Base-by-base conservation (phyloP, 2,113 vertebrate species). In the Ramphastos sulfuratus region DNA sequence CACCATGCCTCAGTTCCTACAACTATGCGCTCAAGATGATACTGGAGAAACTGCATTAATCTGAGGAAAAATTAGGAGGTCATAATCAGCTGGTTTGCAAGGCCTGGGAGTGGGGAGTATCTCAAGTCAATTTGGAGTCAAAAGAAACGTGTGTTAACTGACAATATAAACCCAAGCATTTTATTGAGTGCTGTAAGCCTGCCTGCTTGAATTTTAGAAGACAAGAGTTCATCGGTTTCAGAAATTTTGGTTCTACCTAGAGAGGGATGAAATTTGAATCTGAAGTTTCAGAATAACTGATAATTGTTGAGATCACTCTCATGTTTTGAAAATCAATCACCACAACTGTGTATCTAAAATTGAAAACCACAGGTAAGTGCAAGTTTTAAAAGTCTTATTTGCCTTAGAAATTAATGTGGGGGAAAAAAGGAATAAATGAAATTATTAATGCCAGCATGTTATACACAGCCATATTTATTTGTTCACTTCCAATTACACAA, bases 401-500 rank as follows among this genome's bases (percentile, higher is more conserved):
- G 16, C 30, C 19, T 74, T 65, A 58, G 23, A 87, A 60, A 80
- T 82, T 54, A 82, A 42, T 3, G 6, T 23, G 48, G 4, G 4
- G 17, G 3, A 6, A 3, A 7, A 4, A 13, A 30, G 18, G 39
- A 85, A 73, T 37, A 90, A 94, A 94, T 59, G 76, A 80, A 67
- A 30, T 91, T 5, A 91, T 89, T 73, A 80, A 81, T 91, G 61
- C 85, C 74, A 89, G 54, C 6, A 6, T 71, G 37, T 39, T 93
- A 95, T 27, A 85, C 69, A 84, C 72, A 90, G 56, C 64, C 60
- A 73, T 78, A 88, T 89, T 95, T 95, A 95, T 85, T 94, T 89
- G 64, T 64, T 83, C 71, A 89, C 65, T 93, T 94, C 50, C 78
- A 77, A 58, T n/a, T 82, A 92, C 92, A 92, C 46, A 74, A 95